Evolutionary conservation across 1,140 invertebrate species (phyloP), one percentile per base, ranked within the genome.

Genomic region (Chironomus tepperi): DNA sequence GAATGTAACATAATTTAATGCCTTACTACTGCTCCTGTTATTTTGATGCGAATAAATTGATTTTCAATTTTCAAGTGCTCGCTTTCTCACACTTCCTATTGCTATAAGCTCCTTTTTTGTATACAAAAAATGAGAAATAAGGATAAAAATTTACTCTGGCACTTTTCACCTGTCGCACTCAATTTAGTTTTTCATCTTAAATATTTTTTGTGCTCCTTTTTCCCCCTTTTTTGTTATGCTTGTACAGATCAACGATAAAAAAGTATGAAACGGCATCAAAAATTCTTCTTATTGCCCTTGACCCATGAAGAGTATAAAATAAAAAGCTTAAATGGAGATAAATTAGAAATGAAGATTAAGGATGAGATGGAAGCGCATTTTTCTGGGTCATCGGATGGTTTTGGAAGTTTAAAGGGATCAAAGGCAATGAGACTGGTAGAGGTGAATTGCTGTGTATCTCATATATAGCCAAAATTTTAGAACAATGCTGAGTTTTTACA

Each of bases 101-200:
- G 47, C 47, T 1, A 15, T 57, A 15, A 47, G 24, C 5, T 2
- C 5, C 5, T 34, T 34, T 34, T 34, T 34, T 34, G n/a, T n/a
- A n/a, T 34, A 34, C 24, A 57, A 57, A n/a, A n/a, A 57, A 57
- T 57, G 47, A 57, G 7, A 57, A 10, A 67, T 7, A 10, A 70
- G 65, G 18, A 57, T 57, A 18, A 16, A 18, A 21, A 70, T 18
- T 70, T 70, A 19, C 16, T 7, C 19, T 70, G 19, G 65, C 65
- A 70, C 19, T 70, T 19, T 70, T 70, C 65, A 70, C 65, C 65
- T 70, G 65, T 10, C 65, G 10, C 65, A 19, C 3, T 70, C 19
- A 70, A 70, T 70, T 70, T 70, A 70, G 19, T 70, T 70, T 70
- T 70, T 7, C n/a, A 18, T 8, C 19, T 70, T 21, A 70, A 70